Percentiles rank a stretch among this genome's conserved stretches.
Conservation (phyloP, 1,140 invertebrate genomes). For the Orchesella cincta region DNA sequence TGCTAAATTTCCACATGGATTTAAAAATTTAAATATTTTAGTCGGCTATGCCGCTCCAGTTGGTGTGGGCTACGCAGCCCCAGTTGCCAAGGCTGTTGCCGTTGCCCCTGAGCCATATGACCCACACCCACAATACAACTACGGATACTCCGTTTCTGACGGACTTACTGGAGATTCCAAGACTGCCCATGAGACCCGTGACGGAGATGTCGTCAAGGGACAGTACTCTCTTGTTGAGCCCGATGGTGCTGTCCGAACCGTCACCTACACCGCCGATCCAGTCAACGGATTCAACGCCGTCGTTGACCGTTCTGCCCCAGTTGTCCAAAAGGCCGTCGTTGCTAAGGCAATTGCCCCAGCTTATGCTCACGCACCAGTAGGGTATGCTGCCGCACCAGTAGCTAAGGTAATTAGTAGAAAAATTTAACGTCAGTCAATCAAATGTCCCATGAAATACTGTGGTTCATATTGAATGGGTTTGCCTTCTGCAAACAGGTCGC, state of each 20-base stretch:
- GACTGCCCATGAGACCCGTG: conserved; percentile 66
- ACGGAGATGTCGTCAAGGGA: conserved; percentile 69
- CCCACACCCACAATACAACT: conserved; percentile 43
- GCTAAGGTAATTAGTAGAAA: no score
- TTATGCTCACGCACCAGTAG: conserved; percentile 7
- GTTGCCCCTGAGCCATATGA: conserved; percentile 39
- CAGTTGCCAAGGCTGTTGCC: not conserved
- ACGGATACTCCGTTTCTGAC: conserved; percentile 64
- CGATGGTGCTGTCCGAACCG: conserved; percentile 71
- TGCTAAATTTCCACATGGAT: no score
- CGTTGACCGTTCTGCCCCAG: conserved; percentile 59
- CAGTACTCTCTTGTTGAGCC: conserved; percentile 75
- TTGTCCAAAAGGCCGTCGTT: conserved; percentile 12
- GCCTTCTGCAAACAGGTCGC: no score
- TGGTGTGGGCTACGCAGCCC: not conserved
- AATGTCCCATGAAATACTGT: no score
- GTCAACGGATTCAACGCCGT: conserved; percentile 53
- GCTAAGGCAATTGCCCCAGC: no score
- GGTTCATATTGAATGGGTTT: no score
- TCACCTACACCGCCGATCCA: conserved; percentile 66
- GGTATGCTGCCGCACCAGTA: no score
- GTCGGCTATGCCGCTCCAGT: conserved; percentile 20
- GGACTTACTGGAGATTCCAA: conserved; percentile 67
- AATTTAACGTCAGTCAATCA: no score
- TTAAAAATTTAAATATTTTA: no score